A percentile compares a stretch with the other conserved stretches of the same genome.
Evolutionary conservation across 2,888 invertebrate species (phyloP).

Genomic region (Automeris io): DNA sequence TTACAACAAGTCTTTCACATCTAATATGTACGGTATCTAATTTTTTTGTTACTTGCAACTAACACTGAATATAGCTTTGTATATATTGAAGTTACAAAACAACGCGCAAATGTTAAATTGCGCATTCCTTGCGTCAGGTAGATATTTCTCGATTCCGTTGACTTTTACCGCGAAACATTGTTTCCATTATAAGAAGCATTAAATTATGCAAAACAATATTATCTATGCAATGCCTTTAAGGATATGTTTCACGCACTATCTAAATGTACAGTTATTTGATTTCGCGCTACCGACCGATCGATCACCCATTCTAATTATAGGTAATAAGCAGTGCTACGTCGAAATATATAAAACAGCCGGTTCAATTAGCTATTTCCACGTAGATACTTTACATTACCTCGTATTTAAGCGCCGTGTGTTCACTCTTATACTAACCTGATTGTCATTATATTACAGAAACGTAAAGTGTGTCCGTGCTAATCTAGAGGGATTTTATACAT

Average conservation of each 20-base stretch:
- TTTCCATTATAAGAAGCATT: not conserved
- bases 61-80: no score
- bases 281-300: not conserved
- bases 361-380: not conserved
- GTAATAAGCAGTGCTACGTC: not conserved
- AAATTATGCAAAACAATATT: not conserved
- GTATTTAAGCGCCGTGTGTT: no score
- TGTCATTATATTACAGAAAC: no score
- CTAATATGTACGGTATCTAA: no score
- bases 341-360: not conserved
- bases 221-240: not conserved
- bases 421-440: no score
- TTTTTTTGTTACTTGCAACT: no score
- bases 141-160: conserved; percentile 11
- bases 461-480: no score
- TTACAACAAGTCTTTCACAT: no score
- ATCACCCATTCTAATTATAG: not conserved
- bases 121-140: conserved; percentile 29
- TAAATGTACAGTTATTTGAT: not conserved
- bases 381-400: no score
- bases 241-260: not conserved
- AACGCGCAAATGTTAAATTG: conserved; percentile 31
- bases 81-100: conserved; percentile 4
- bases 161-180: not conserved
- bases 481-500: no score